Base-by-base conservation (phyloP, 2,797 vertebrate species). In the Rhadinocentrus ornatus region DNA sequence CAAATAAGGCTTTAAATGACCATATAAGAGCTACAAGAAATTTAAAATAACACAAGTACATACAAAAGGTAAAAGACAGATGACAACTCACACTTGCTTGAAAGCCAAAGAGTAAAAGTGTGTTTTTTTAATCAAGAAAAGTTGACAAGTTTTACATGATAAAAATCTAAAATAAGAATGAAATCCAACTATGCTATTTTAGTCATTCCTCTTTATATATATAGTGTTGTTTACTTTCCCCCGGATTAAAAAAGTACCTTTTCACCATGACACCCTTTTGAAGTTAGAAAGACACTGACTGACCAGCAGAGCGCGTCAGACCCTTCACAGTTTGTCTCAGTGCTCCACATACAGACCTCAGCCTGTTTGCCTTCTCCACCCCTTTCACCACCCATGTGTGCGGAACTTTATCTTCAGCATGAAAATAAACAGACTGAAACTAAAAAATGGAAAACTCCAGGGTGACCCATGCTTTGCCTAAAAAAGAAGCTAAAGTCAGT, bases 291-390 rank as follows among this genome's bases (percentile, higher is more conserved):
- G 20, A 26, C 34, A 20, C 6, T 1, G 1, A 29, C 0, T 15
- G 10, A 41, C 83, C 87, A 84, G 63, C 1, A 62, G 87, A 54
- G 69, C 83, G 81, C 3, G 69, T 62, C 52, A 27, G 73, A 72
- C 63, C 13, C 4, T n/a, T 3, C 12, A 29, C 34, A 34, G 4
- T 8, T 0, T 24, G 5, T 18, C 15, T 29, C 39, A 1, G 20
- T 62, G 50, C 32, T 63, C 11, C 26, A 29, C 55, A 7, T 12
- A 10, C 44, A 44, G 41, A 44, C 41, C 41, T 44, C 16, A 2
- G 54, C 54, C 54, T 26, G 31, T 65, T 44, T n/a, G 29, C 15
- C 22, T 6, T 4, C 37, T 31, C 35, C 52, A 27, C 24, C 10
- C 18, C n/a, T 34, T 18, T 10, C 27, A 26, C 52, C 63, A 29